phyloP scores from a whole-genome alignment of 2,797 vertebrate genomes.

The Liasis olivaceus region DNA sequence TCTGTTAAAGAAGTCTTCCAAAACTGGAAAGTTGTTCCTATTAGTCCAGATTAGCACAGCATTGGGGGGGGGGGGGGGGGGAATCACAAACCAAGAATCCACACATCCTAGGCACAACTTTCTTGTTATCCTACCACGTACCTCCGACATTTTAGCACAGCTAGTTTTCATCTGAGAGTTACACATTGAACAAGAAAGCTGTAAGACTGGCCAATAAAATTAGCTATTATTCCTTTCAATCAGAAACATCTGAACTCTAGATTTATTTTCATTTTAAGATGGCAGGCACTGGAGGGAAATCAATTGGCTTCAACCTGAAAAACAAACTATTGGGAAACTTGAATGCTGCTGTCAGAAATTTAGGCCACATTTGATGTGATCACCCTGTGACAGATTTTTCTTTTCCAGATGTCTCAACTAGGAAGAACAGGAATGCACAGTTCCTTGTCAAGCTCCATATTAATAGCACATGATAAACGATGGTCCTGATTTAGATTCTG shows the following conservation, averaged over 20 bases:
- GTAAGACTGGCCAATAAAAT: background rate
- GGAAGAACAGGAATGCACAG: background rate
- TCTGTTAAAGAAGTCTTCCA: background rate
- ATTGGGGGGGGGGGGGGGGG: no score
- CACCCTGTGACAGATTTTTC: background rate
- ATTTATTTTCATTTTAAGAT: conserved; percentile 1
- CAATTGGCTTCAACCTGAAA: background rate
- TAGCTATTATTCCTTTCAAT: background rate
- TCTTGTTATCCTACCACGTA: background rate
- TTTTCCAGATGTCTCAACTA: background rate
- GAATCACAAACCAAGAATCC: background rate
- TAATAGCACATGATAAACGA: background rate
- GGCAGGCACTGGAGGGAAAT: background rate
- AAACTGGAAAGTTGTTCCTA: background rate
- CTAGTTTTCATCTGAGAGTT: background rate
- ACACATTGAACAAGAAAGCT: background rate
- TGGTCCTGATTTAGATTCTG: background rate
- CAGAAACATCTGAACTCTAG: background rate
- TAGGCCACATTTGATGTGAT: background rate
- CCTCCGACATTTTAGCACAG: background rate
- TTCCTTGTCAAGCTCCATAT: background rate
- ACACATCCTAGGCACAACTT: background rate
- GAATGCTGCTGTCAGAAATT: background rate
- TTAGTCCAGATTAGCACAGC: background rate
- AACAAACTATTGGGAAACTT: background rate